Evolutionary conservation across 2,113 vertebrate genomes (phyloP), one percentile per base, ranked within the genome.

Genomic region (Todiramphus saurophagus): DNA sequence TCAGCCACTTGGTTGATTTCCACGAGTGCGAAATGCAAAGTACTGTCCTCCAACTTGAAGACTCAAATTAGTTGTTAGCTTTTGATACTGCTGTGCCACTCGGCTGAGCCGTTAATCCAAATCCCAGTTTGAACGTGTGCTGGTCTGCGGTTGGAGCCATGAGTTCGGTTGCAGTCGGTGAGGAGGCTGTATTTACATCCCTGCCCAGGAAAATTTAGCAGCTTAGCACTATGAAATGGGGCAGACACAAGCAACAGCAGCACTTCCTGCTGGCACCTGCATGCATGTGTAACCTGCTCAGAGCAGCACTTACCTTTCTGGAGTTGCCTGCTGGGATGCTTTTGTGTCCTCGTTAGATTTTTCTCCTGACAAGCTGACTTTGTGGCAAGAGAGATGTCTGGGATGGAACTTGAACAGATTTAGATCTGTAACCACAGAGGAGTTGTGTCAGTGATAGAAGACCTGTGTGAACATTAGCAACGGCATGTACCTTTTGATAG

Each of bases 221-320:
- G 0, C 82, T 39, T 48, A 92, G 21, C 46, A 58, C 51, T 31
- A 0, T 41, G 82, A 93, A 91, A 72, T 16, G 13, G 30, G 35
- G 8, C 1, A 4, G 70, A 35, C 41, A 56, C 44, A 41, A 30
- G 13, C 23, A 77, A 46, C 46, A 46, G 46, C 31, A 64, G 56
- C 30, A 10, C 56, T 79, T 85, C n/a, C 51, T 87, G 69, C 16
- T 48, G 51, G 16, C 48, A 68, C 51, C 51, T 82, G 50, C 44
- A 33, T 1, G 1, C 5, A 4, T 0, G 0, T 48, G 31, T 67
- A 68, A 83, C 28, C 25, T 46, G 37, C 63, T 85, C 31, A 28
- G 53, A 51, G 53, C 35, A 35, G 7, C 3, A 0, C 37, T 72
- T 23, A 0, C 0, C 0, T 55, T 75, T 87, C 80, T 91, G 60